phyloP scores from a whole-genome alignment of 2,888 invertebrate species.

The Dynastes hyllus region DNA sequence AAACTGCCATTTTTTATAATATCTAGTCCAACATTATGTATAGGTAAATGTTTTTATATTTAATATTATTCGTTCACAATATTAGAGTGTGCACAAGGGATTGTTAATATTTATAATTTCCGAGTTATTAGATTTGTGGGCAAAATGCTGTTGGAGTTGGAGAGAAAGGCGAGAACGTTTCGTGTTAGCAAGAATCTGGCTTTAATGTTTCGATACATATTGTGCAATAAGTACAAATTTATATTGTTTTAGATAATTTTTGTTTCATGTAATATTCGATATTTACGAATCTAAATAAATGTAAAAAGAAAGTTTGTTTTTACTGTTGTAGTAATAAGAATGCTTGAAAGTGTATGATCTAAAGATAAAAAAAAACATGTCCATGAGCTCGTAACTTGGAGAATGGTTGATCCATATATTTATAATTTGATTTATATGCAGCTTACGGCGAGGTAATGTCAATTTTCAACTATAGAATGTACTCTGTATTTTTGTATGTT shows the following conservation, averaged over 20 bases:
- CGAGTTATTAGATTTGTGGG: constrained; percentile 30
- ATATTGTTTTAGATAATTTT: constrained; percentile 45
- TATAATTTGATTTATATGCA: too few species aligned
- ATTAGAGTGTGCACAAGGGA: constrained; percentile 44
- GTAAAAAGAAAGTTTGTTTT: constrained; percentile 12
- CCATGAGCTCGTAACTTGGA: too few species aligned
- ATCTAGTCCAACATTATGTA: constrained; percentile 38
- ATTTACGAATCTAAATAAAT: constrained; percentile 47
- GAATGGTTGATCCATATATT: too few species aligned
- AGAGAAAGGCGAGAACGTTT: constrained; percentile 7
- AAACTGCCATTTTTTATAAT: constrained; percentile 47
- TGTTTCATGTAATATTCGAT: constrained; percentile 50
- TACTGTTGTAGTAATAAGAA: not conserved
- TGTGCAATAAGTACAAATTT: constrained; percentile 53
- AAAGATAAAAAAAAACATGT: not conserved
- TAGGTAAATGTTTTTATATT: constrained; percentile 30
- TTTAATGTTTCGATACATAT: constrained; percentile 43
- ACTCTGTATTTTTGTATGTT: too few species aligned
- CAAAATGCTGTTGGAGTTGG: constrained; percentile 22
- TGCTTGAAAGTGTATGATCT: too few species aligned
- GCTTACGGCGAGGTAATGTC: too few species aligned
- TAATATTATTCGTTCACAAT: constrained; percentile 33
- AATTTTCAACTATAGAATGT: too few species aligned
- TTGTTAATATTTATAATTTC: constrained; percentile 43
- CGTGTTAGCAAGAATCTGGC: constrained; percentile 26